Conservation (phyloP, 2,113 vertebrate genomes). For the Ovibos moschatus region DNA sequence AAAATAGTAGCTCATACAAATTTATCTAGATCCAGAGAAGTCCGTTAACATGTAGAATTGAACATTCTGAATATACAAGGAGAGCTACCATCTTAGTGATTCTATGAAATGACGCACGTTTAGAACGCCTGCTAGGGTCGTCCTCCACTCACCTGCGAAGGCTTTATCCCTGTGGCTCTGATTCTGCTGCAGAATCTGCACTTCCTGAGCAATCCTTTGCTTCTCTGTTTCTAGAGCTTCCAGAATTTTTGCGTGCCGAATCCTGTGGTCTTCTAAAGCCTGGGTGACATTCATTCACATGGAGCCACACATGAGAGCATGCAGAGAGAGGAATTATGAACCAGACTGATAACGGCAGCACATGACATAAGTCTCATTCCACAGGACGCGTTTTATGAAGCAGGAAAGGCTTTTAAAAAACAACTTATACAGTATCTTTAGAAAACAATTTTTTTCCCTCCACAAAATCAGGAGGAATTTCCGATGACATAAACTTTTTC, state of each 20-base stretch:
- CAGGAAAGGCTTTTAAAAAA: not conserved
- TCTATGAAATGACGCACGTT: not conserved
- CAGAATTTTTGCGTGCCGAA: slow-evolving; percentile 90
- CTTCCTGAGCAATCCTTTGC: slow-evolving; percentile 90
- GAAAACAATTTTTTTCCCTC: not conserved
- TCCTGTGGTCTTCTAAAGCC: slow-evolving; percentile 91
- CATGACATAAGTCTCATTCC: not conserved
- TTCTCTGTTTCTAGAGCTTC: slow-evolving; percentile 95
- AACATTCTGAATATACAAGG: not conserved
- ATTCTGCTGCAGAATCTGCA: slow-evolving; percentile 87
- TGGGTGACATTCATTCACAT: slow-evolving; percentile 53
- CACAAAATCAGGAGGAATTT: not conserved
- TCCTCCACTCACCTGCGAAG: slow-evolving; percentile 44
- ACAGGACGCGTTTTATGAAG: not conserved
- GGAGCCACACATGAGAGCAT: not conserved
- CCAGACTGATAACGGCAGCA: not conserved
- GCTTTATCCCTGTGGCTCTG: slow-evolving; percentile 62
- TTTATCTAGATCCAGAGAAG: not conserved
- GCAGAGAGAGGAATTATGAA: not conserved
- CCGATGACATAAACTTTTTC: not conserved
- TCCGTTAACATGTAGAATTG: not conserved
- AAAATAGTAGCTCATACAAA: not conserved
- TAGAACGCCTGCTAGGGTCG: not conserved
- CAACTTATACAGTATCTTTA: not conserved
- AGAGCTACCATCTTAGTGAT: not conserved